Conservation (phyloP, 2,888 invertebrate species). For the Tubiluchus corallicola region DNA sequence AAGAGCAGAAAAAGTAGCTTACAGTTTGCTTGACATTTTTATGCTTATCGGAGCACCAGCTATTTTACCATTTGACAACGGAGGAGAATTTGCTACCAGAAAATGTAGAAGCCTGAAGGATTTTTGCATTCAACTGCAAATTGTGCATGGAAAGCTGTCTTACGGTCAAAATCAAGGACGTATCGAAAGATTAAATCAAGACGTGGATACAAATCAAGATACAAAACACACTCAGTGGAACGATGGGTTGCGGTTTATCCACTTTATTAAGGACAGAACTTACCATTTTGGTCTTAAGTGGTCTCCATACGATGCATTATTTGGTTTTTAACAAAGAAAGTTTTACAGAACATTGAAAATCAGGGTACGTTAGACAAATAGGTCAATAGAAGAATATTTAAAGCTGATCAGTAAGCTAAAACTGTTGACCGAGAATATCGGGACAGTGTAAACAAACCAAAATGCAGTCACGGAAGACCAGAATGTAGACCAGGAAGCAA, state of each 20-base stretch:
- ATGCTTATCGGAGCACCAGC: constrained; percentile 10
- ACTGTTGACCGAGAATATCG: too few species aligned
- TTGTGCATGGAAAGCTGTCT: constrained; percentile 7
- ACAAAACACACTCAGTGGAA: constrained; percentile 13
- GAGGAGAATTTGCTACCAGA: constrained; percentile 4
- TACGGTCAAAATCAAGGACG: constrained; percentile 11
- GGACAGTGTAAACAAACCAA: too few species aligned
- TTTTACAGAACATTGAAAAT: too few species aligned
- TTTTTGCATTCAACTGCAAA: constrained; percentile 2
- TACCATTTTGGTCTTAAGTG: constrained; percentile 12
- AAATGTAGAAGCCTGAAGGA: background rate
- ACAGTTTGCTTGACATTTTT: constrained; percentile 11
- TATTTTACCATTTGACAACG: constrained; percentile 5
- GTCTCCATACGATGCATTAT: constrained; percentile 11
- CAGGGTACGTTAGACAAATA: too few species aligned
- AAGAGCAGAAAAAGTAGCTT: constrained; percentile 10
- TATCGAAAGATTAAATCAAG: constrained; percentile 11
- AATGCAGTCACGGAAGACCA: too few species aligned
- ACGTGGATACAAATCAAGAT: constrained; percentile 10
- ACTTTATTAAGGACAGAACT: constrained; percentile 11
- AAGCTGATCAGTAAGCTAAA: too few species aligned
- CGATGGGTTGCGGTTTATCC: constrained; percentile 13
- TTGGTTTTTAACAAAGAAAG: constrained; percentile 10
- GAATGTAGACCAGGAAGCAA: too few species aligned
- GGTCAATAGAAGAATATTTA: too few species aligned